Conservation (phyloP, 1,140 invertebrate species). For the Ladona fulva region DNA sequence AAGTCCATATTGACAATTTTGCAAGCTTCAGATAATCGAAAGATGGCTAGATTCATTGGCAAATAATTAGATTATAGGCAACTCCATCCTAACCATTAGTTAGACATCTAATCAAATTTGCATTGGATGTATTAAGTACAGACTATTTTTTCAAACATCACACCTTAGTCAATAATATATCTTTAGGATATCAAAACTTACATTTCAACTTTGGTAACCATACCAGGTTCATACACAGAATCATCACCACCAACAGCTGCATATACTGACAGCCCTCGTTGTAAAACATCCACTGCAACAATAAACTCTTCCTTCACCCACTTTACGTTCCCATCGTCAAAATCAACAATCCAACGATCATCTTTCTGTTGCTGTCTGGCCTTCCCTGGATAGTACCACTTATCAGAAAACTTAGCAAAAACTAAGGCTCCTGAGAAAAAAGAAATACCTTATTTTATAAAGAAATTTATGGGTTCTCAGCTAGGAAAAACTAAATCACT, state of each 20-base stretch:
- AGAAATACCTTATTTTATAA: too few relatives aligned
- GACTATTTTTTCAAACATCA: too few relatives aligned
- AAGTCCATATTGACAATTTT: too few relatives aligned
- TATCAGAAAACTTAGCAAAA: not conserved
- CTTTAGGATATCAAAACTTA: not conserved
- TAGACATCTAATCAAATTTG: too few relatives aligned
- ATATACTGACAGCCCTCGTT: not conserved
- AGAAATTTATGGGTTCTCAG: too few relatives aligned
- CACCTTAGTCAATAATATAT: too few relatives aligned
- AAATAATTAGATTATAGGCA: too few relatives aligned
- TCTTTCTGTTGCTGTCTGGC: not conserved
- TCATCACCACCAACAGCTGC: not conserved
- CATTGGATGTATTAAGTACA: too few relatives aligned
- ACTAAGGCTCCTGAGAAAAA: not conserved
- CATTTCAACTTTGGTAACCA: not conserved
- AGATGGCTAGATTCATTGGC: too few relatives aligned
- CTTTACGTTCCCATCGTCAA: not conserved
- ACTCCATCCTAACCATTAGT: too few relatives aligned
- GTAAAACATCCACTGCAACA: not conserved
- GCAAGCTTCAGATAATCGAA: too few relatives aligned
- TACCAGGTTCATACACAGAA: not conserved
- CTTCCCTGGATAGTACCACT: not conserved
- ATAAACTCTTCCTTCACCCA: not conserved
- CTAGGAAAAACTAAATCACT: too few relatives aligned
- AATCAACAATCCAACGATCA: not conserved